A percentile compares a stretch with the other conserved stretches of the same genome.
These are phyloP conservation scores for Apistogramma diplotaenia DNA, from an alignment of 2,113 vertebrate genomes.

Conservation along the genomic window DNA sequence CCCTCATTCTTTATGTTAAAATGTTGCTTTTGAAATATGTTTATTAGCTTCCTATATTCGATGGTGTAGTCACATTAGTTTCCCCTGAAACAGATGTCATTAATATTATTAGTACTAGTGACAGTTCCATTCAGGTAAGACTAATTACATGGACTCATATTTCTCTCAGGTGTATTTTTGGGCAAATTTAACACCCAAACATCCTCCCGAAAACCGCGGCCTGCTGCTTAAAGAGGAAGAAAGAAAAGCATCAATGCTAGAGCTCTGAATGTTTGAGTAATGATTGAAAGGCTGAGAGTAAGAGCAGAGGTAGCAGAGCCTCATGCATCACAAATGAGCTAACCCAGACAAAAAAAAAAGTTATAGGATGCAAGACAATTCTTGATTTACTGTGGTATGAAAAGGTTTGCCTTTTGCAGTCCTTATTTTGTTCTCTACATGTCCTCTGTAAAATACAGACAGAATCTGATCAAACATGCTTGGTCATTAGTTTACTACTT, in stretches of 20 bases:
- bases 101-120: neutral
- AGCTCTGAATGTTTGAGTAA: neutral
- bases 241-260: neutral
- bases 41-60: neutral
- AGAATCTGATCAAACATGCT: too few relatives aligned
- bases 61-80: accelerated
- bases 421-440: neutral
- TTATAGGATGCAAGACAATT: neutral
- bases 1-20: neutral
- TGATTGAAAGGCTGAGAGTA: neutral
- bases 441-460: too few relatives aligned
- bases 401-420: neutral
- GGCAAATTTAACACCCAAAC: neutral
- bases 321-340: neutral
- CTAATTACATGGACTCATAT: neutral
- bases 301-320: neutral
- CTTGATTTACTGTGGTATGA: too few relatives aligned
- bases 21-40: neutral
- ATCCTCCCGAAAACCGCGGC: neutral
- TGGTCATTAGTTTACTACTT: too few relatives aligned
- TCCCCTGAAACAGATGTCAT: neutral
- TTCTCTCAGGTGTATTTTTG: neutral
- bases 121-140: neutral
- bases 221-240: neutral
- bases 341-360: too few relatives aligned